Evolutionary conservation across 2,888 invertebrate genomes (phyloP), one percentile per base, ranked within the genome.

Genomic region (Erebia ligea): DNA sequence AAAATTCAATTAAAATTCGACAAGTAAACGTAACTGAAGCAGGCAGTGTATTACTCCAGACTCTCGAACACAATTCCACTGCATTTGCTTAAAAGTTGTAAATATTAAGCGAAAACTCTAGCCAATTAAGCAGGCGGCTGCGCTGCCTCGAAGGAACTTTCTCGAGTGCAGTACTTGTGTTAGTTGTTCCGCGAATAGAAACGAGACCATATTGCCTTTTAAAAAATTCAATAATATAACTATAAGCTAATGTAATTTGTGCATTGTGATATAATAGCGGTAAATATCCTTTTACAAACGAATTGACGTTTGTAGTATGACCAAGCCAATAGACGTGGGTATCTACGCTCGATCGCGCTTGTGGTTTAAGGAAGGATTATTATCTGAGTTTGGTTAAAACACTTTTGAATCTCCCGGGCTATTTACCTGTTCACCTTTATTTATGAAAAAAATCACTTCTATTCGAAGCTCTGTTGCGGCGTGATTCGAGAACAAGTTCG

Each of bases 61-160:
- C 81, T 80, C 77, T 78, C 79, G 78, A 81, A 82, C 82, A 79
- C 80, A 84, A 82, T 85, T 81, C 81, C 77, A 83, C 82, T 84
- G 81, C 82, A 85, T 87, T 88, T 84, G 83, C 85, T 86, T 85
- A 80, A 86, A 88, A 87, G 82, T 89, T 85, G 85, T 85, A 89
- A 90, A 86, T 87, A 85, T 86, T 84, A 85, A 87, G 82, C 81
- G 84, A 84, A 86, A 88, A 85, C 84, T 86, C 84, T 81, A 84
- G 82, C 90, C 90, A 91, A 91, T 91, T 90, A 91, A 85, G 82
- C 84, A 80, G 81, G 82, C 82, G 81, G 82, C 82, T 80, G 84
- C 83, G 82, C 84, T 83, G 82, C 85, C 79, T 80, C 80, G 82
- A 76, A 80, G 77, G 78, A 89, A 89, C 79, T 90, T 90, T 88